Conservation (phyloP, 1,140 invertebrate species). For the Drosophila athabasca region DNA sequence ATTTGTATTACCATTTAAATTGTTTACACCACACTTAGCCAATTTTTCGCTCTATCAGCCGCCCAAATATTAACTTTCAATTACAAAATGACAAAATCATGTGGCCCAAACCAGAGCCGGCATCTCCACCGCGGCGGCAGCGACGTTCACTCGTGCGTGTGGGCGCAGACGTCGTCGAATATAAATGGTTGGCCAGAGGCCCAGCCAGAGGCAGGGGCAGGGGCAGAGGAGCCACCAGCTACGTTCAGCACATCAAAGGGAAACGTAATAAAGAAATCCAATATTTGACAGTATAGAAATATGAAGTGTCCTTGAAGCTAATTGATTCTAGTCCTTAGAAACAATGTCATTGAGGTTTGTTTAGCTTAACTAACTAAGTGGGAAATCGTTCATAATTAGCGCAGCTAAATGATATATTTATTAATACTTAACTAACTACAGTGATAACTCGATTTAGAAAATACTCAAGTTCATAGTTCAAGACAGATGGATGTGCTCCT, state of each 20-base stretch:
- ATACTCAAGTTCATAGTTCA: too few relatives aligned
- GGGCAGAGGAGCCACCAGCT: background rate
- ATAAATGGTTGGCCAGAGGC: slow-evolving; percentile 1
- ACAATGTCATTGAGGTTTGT: background rate
- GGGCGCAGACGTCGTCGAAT: slow-evolving; percentile 13
- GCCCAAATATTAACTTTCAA: slow-evolving; percentile 66
- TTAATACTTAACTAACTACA: slow-evolving; percentile 10
- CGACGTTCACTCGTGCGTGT: slow-evolving; percentile 33
- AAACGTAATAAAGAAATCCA: slow-evolving; percentile 36
- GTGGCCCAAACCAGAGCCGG: slow-evolving; percentile 6
- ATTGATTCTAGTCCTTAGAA: slow-evolving; percentile 28
- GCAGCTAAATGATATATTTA: slow-evolving; percentile 1
- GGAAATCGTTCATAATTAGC: slow-evolving; percentile 25
- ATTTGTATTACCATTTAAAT: slow-evolving; percentile 49
- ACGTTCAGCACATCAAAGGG: slow-evolving; percentile 23
- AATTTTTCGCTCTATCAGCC: slow-evolving; percentile 42
- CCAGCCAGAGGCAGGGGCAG: background rate
- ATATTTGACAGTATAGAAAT: slow-evolving; percentile 27
- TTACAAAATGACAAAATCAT: slow-evolving; percentile 57
- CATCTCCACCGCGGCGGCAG: background rate
- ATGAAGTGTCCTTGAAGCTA: slow-evolving; percentile 25
- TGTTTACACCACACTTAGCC: slow-evolving; percentile 47
- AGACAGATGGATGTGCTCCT: too few relatives aligned
- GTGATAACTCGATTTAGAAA: too few relatives aligned
- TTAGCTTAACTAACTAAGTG: slow-evolving; percentile 15